Percentiles rank a stretch among this genome's conserved stretches.
Conservation (phyloP, 1,140 invertebrate genomes). For the Ladona fulva region DNA sequence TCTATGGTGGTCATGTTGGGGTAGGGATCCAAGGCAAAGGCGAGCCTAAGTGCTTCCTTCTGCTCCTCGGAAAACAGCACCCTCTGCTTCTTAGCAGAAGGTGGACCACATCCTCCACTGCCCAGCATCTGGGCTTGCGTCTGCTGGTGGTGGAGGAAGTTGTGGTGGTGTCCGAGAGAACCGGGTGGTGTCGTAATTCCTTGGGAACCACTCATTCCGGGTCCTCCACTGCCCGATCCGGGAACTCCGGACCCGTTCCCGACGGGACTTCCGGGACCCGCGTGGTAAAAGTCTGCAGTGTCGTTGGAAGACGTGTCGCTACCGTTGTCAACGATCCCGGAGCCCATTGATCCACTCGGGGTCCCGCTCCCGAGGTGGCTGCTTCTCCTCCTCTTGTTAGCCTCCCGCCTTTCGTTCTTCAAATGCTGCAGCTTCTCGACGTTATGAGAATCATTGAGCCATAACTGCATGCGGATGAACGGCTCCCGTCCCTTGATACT, state of each 20-base stretch:
- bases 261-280: constrained; percentile 47
- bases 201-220: neutral
- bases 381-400: constrained; percentile 74
- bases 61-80: constrained; percentile 97
- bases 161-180: neutral
- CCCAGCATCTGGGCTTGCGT: constrained; percentile 24
- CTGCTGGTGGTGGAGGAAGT: constrained; percentile 16
- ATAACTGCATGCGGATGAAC: constrained; percentile 96
- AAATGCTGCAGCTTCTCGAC: constrained; percentile 69
- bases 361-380: constrained; percentile 44
- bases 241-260: neutral
- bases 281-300: constrained; percentile 80
- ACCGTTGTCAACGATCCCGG: constrained; percentile 61
- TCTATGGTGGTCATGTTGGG: constrained; percentile 93
- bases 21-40: constrained; percentile 92
- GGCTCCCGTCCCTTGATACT: constrained; percentile 96
- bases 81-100: constrained; percentile 80
- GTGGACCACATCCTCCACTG: constrained; percentile 38
- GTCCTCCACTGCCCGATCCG: neutral
- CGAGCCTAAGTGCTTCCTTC: constrained; percentile 88
- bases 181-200: neutral
- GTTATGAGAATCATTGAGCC: constrained; percentile 90
- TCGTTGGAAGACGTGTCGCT: constrained; percentile 80
- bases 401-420: constrained; percentile 82
- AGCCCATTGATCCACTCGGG: constrained; percentile 25